Conservation (phyloP, 2,888 invertebrate species). For the Diplolepis rosae region DNA sequence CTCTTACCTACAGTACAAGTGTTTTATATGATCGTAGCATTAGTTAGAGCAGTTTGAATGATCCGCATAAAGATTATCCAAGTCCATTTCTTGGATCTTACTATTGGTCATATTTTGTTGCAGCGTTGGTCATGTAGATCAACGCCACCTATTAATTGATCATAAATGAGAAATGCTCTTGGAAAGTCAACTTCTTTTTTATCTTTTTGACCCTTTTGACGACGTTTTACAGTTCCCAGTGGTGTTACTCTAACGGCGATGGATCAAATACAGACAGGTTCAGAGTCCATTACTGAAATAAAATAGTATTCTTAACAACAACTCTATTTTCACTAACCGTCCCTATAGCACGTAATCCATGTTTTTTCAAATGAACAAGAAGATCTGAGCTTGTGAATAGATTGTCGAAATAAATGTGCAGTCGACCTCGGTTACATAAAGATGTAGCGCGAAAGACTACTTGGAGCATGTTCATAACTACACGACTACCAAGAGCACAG, state of each 20-base stretch:
- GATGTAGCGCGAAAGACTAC: not conserved
- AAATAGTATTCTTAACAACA: no score
- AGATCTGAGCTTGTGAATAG: slow-evolving; percentile 24
- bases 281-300: slow-evolving; percentile 6
- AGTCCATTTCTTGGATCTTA: slow-evolving; percentile 7
- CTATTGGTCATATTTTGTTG: not conserved
- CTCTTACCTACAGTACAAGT: no score
- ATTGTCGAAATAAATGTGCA: slow-evolving; percentile 34
- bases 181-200: slow-evolving; percentile 29
- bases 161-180: slow-evolving; percentile 22
- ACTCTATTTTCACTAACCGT: no score
- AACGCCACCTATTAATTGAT: slow-evolving; percentile 32
- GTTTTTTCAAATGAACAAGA: slow-evolving; percentile 20
- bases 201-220: slow-evolving; percentile 6
- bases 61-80: not conserved
- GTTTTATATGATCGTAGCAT: not conserved
- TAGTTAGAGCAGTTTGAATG: not conserved
- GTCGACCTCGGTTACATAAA: not conserved
- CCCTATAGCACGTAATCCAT: no score
- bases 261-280: slow-evolving; percentile 16
- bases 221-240: slow-evolving; percentile 25
- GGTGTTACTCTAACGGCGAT: slow-evolving; percentile 10
- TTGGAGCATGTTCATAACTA: slow-evolving; percentile 30
- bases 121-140: not conserved
- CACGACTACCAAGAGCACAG: slow-evolving; percentile 28